Conservation (phyloP, 2,113 vertebrate genomes). For the Caranx ignobilis region DNA sequence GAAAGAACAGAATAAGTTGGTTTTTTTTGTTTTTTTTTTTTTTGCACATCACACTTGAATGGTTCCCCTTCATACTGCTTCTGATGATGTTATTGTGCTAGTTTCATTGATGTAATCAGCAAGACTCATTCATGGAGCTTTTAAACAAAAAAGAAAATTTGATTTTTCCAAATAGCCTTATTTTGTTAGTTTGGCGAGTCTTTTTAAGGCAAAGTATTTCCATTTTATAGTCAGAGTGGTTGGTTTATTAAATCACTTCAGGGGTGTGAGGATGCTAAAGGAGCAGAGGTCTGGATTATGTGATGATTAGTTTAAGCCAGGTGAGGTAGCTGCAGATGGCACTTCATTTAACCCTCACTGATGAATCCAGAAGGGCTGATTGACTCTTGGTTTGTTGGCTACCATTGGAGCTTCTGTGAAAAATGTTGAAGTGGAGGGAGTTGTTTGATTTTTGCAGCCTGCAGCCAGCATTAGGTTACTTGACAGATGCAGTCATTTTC, state of each 20-base stretch:
- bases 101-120: neutral
- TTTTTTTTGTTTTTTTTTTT: neutral
- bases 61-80: neutral
- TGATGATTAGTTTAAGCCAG: neutral
- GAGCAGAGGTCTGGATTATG: neutral
- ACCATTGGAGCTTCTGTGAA: constrained; percentile 10
- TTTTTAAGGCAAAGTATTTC: neutral
- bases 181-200: neutral
- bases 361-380: neutral
- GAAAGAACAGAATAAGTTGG: neutral
- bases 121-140: neutral
- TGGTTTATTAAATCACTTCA: neutral
- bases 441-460: constrained; percentile 31
- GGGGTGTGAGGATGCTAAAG: neutral
- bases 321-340: neutral
- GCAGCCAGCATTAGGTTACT: constrained; percentile 12
- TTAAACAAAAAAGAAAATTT: neutral
- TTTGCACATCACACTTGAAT: neutral
- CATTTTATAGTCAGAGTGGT: neutral
- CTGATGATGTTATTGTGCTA: neutral
- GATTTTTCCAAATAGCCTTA: neutral
- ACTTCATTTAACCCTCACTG: no score
- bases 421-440: constrained; percentile 10
- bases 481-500: constrained; percentile 39
- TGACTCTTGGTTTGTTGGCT: neutral